Conservation (phyloP, 2,797 vertebrate genomes). For the Pseudocheirus occidentalis region DNA sequence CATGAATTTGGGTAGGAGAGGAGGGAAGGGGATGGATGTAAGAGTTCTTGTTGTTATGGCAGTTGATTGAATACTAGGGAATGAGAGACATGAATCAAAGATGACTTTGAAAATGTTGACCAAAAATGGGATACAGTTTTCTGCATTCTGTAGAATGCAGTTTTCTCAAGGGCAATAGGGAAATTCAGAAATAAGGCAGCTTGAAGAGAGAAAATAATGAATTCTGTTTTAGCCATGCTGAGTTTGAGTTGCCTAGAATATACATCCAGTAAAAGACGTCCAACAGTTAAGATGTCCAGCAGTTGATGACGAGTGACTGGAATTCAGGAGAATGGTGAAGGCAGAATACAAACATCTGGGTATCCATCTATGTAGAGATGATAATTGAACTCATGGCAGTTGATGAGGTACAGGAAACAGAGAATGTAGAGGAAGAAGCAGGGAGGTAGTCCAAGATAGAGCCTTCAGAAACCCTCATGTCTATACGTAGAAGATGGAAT, state of each 20-base stretch:
- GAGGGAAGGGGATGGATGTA: background rate
- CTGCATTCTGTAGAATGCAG: background rate
- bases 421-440: background rate
- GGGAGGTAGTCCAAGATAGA: background rate
- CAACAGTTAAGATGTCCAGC: background rate
- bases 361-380: background rate
- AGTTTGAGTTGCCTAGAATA: background rate
- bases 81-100: background rate
- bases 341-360: background rate
- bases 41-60: background rate
- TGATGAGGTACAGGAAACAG: background rate
- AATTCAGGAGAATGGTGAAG: background rate
- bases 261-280: background rate
- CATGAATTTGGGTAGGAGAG: background rate
- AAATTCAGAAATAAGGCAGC: background rate
- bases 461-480: background rate
- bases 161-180: background rate
- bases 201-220: background rate
- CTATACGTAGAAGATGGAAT: background rate
- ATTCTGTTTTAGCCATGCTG: background rate
- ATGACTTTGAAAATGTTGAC: background rate
- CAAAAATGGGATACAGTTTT: background rate
- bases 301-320: background rate
- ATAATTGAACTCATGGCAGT: background rate
- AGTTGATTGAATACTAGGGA: background rate